These are phyloP conservation scores for Coelinius sp. DNA, from an alignment of 2,888 invertebrate genomes.

Conservation along the genomic window DNA sequence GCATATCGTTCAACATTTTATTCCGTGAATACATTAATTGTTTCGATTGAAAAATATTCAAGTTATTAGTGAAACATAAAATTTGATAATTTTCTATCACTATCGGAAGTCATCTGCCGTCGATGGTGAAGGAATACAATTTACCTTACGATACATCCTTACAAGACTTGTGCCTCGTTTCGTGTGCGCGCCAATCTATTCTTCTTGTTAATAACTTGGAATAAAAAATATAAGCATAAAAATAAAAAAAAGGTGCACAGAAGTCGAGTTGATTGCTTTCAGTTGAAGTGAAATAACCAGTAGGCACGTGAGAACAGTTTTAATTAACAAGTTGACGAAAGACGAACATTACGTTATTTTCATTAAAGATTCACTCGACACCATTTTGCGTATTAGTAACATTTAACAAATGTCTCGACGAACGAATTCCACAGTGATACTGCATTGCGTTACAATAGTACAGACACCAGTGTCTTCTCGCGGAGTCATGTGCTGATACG, in stretches of 20 bases:
- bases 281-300: not conserved
- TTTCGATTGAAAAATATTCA: not conserved
- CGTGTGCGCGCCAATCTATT: constrained; percentile 17
- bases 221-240: not conserved
- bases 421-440: constrained; percentile 2
- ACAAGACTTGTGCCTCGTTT: not conserved
- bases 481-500: not conserved
- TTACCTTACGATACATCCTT: not conserved
- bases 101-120: not conserved
- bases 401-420: constrained; percentile 4
- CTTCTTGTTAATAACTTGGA: not conserved
- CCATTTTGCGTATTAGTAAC: constrained; percentile 7
- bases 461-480: not conserved
- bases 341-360: not conserved
- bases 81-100: not conserved
- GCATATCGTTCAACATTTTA: constrained; percentile 40
- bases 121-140: not conserved
- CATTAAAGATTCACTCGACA: not conserved
- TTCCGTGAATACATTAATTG: constrained; percentile 6
- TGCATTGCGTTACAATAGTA: not conserved
- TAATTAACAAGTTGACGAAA: not conserved
- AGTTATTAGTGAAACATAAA: not conserved
- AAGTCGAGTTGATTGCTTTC: not conserved
- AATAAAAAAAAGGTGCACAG: not conserved
- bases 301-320: not conserved